These are phyloP conservation scores for Pemphigus obesinymphae DNA, from an alignment of 1,140 invertebrate species.

Conservation along the genomic window DNA sequence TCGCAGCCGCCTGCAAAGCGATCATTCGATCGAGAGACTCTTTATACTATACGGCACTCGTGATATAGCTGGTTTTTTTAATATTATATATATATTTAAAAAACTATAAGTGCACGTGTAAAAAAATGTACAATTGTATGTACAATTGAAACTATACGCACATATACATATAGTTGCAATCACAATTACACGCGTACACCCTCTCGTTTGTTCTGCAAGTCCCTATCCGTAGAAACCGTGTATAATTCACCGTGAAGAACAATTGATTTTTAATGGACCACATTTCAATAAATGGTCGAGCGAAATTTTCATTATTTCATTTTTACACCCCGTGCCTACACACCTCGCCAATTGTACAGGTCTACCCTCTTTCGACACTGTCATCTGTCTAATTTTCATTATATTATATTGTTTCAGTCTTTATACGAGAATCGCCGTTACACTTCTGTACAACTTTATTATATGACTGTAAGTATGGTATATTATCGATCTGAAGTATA, in stretches of 20 bases:
- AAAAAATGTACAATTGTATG: slow-evolving; percentile 29
- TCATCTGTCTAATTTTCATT: slow-evolving; percentile 38
- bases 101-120: background rate
- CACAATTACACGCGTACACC: slow-evolving; percentile 9
- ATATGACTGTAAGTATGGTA: background rate
- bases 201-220: slow-evolving; percentile 18
- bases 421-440: background rate
- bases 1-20: background rate
- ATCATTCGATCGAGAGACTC: slow-evolving; percentile 12
- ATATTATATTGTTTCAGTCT: slow-evolving; percentile 15
- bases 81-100: background rate
- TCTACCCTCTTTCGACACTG: background rate
- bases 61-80: too few species aligned
- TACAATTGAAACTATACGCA: slow-evolving; percentile 21
- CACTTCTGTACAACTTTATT: background rate
- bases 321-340: background rate
- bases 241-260: slow-evolving; percentile 35
- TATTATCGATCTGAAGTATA: background rate
- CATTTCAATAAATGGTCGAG: slow-evolving; percentile 34
- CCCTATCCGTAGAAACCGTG: slow-evolving; percentile 2
- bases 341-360: background rate
- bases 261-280: slow-evolving; percentile 40
- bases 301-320: slow-evolving; percentile 21
- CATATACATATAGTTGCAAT: background rate
- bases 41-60: background rate